Evolutionary conservation across 2,888 invertebrate genomes (phyloP), one percentile per base, ranked within the genome.

Genomic region (Polietes domitor): DNA sequence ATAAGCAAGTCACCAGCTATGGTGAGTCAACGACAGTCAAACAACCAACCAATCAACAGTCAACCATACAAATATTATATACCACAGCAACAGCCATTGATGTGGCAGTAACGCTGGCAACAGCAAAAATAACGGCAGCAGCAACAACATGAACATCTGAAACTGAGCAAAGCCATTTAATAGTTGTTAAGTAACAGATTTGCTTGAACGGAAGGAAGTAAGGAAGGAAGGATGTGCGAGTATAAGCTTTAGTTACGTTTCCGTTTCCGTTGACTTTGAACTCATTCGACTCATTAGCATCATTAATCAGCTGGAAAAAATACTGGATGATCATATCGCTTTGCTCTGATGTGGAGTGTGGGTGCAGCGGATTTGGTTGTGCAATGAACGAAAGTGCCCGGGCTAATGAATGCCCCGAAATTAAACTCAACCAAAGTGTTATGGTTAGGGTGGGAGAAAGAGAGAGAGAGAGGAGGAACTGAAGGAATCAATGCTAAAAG

Each of bases 241-340:
- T 43, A 63, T 53, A 78, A 78, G 37, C 63, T 72, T 78, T 37
- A 72, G 37, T 73, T 78, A 65, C 50, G 53, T 65, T 78, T 73
- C 78, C 32, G 32, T 26, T 78, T 63, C 71, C 61, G 53, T 68
- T 72, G 75, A 73, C 80, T 80, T 80, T 83, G 85, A 83, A 77
- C 85, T 78, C 71, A 78, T 82, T 82, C 80, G 80, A 82, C 79
- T 85, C 86, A 86, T 86, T 86, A 86, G 86, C 80, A 76, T 85
- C 82, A 85, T 86, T 86, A 86, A 86, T 86, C 85, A 86, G 82
- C 75, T 79, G 84, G 77, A 86, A 83, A 80, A 58, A 2, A 58
- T 4, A 58, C 24, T 24, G 2, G 19, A 55, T 24, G 55, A 55
- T 12, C 21, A 58, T 15, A 26, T 5, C 15, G 58, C 58, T 4